Conservation (phyloP, 1,140 invertebrate species). For the Neuroterus valhalla region DNA sequence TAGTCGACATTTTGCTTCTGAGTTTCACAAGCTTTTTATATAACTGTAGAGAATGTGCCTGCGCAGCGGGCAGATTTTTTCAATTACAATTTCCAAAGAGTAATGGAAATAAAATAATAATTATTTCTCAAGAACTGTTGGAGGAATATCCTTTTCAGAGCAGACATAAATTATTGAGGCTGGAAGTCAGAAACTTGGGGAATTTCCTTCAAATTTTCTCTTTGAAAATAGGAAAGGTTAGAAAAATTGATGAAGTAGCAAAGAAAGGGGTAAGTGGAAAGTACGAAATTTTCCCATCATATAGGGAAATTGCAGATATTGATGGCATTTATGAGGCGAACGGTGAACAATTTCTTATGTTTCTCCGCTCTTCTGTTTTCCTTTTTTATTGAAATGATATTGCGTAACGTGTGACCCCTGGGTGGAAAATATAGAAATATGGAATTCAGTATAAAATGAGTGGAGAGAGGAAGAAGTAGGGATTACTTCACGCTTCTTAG, state of each 20-base stretch:
- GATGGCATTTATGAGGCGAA: background rate
- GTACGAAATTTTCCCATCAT: background rate
- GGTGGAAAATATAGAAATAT: constrained; percentile 12
- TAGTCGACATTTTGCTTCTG: no score
- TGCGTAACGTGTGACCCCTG: constrained; percentile 13
- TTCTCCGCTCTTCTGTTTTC: background rate
- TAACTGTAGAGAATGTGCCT: no score
- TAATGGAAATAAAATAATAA: no score
- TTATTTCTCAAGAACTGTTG: no score
- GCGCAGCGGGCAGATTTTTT: no score
- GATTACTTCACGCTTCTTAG: background rate
- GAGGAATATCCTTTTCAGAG: no score
- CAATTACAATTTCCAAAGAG: no score
- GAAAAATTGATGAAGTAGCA: background rate
- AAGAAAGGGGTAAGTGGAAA: background rate
- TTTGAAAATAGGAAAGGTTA: background rate
- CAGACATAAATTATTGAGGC: no score
- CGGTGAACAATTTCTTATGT: constrained; percentile 10
- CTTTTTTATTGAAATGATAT: background rate
- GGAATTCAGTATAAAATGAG: background rate
- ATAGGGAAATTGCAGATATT: background rate
- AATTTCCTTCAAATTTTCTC: no score
- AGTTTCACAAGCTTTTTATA: no score
- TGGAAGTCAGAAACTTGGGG: no score
- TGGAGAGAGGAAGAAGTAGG: constrained; percentile 10